phyloP scores from a whole-genome alignment of 2,797 vertebrate species.

The Nyctalus aviator region DNA sequence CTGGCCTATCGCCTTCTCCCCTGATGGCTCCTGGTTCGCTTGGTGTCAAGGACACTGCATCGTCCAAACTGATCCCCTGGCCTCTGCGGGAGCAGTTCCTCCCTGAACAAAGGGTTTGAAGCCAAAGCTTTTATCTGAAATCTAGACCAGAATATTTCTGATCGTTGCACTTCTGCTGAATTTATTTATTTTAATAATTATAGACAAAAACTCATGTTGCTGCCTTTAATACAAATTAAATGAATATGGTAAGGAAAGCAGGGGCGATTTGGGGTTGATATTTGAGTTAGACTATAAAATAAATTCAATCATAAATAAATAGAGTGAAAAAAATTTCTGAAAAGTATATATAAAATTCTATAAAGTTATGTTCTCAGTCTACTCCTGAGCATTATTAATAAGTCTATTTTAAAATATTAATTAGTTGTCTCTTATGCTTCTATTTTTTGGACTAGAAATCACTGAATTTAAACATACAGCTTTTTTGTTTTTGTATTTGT shows the following conservation, averaged over 20 bases:
- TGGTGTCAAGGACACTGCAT: no score
- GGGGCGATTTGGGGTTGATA: neutral
- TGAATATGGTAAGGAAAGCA: neutral
- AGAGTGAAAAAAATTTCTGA: neutral
- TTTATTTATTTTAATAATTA: constrained; percentile 15
- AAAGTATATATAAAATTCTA: neutral
- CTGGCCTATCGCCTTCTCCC: no score
- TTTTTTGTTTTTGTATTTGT: neutral
- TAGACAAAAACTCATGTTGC: neutral
- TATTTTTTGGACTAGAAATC: neutral
- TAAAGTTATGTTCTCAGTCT: neutral
- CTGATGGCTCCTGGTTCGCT: no score
- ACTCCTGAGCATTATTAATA: neutral
- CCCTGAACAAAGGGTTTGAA: no score
- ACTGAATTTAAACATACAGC: neutral
- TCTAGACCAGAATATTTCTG: neutral
- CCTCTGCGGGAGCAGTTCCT: no score
- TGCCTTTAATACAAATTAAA: neutral
- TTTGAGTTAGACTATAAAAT: neutral
- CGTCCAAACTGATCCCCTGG: no score
- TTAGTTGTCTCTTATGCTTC: neutral
- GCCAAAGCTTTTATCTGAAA: neutral
- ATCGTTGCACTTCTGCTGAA: neutral
- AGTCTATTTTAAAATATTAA: neutral
- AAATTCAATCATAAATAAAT: neutral